These are phyloP conservation scores for Timema cristinae DNA, from an alignment of 2,888 invertebrate genomes.

Conservation along the genomic window DNA sequence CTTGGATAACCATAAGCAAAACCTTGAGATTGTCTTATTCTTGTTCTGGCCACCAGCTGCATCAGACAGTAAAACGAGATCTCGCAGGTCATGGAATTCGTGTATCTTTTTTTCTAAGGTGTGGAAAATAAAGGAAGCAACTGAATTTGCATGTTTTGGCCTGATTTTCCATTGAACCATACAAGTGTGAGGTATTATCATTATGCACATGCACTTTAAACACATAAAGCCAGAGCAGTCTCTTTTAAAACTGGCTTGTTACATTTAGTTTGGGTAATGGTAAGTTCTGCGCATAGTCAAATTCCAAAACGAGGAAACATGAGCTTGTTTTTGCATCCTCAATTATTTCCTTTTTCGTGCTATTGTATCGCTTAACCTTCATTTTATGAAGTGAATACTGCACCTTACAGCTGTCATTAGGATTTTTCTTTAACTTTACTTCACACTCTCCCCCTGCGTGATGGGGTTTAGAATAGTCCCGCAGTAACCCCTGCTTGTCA, in stretches of 20 bases:
- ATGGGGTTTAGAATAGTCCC: no score
- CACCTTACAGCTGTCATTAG: not conserved
- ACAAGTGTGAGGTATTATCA: not conserved
- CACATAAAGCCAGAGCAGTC: not conserved
- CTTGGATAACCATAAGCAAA: constrained; percentile 9
- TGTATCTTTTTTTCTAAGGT: not conserved
- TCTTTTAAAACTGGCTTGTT: constrained; percentile 15
- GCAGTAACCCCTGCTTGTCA: no score
- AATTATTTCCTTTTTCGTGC: not conserved
- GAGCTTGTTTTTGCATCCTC: constrained; percentile 5
- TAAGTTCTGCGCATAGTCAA: constrained; percentile 2
- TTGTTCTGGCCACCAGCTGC: constrained; percentile 6
- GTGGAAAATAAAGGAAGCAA: constrained; percentile 9
- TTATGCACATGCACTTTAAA: constrained; percentile 9
- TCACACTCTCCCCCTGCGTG: no score
- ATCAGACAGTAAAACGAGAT: not conserved
- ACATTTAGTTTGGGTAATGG: constrained; percentile 12
- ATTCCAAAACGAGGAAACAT: constrained; percentile 6
- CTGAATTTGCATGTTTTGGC: constrained; percentile 9
- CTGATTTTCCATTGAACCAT: constrained; percentile 7
- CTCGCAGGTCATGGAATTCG: not conserved
- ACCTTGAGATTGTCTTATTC: not conserved
- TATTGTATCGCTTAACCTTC: not conserved
- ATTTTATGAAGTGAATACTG: constrained; percentile 6
- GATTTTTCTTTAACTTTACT: constrained; percentile 3